Base-by-base conservation (phyloP, 92 coral and sea anemone species). In the Parazoanthus darwini region DNA sequence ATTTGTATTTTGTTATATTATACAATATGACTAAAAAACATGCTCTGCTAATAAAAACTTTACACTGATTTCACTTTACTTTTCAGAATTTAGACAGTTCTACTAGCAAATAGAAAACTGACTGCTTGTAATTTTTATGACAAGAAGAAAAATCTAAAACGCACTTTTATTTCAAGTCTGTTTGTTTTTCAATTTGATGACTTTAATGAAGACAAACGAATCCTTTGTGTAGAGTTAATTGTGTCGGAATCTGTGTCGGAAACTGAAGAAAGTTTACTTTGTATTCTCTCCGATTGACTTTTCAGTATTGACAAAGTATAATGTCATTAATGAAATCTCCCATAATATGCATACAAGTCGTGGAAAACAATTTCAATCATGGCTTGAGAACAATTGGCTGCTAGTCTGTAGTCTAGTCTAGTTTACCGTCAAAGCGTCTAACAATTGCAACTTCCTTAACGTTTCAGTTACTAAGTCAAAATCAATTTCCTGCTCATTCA, bases 401-500 rank as follows among this genome's bases (percentile, higher is more conserved):
- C 51, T 48, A 10, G 11, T 48, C 11, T 0, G 11, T 13, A 23
- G 46, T 72, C 72, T 13, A 23, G 46, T 72, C 72, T 84, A 70
- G 46, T 70, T 70, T 83, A 13, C 66, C 35, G 50, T 50, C 46
- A 71, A 84, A 71, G 79, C 86, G 22, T 20, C 70, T 63, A 23
- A 63, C 70, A 23, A 20, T 39, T 76, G 43, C 46, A 46, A 82
- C 79, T 84, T 84, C 87, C 87, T 46, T 33, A 84, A 82, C 58
- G 35, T 66, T 82, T 82, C 38, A 67, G 76, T 82, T 44, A 42
- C 76, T 16, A 84, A 68, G 59, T 71, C 26, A 83, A 82, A 66
- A 70, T 10, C 63, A 11, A 67, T 70, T 83, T 71, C 87, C 87
- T 44, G 65, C 36, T 25, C 87, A 14, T 50, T 63, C 71, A 16